These are phyloP conservation scores for Epirrhoe tristata DNA, from an alignment of 2,888 invertebrate species.

Conservation along the genomic window DNA sequence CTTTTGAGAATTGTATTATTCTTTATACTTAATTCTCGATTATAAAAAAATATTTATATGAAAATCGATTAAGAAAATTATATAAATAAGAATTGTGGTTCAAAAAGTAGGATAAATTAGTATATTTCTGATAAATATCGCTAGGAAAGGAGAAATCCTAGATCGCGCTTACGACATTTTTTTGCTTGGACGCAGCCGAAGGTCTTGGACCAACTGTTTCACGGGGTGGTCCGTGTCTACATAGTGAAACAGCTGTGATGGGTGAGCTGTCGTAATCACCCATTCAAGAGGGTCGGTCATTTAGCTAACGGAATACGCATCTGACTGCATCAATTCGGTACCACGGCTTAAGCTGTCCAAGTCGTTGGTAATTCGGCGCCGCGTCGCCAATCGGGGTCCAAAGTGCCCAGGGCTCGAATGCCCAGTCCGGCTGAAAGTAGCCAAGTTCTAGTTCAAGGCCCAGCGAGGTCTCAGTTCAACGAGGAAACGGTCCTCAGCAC, in stretches of 20 bases:
- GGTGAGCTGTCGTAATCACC: constrained; percentile 28
- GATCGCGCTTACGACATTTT: constrained; percentile 26
- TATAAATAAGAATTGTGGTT: background rate
- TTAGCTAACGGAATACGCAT: background rate
- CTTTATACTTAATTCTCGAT: background rate
- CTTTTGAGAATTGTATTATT: background rate
- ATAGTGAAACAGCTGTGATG: constrained; percentile 26
- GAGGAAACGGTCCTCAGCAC: constrained; percentile 19
- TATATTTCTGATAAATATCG: constrained; percentile 3
- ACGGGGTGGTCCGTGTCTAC: constrained; percentile 31
- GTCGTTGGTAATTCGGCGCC: constrained; percentile 16
- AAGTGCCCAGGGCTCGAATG: constrained; percentile 5
- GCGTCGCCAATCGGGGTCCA: constrained; percentile 14
- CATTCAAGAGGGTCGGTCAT: constrained; percentile 10
- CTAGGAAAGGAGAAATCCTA: constrained; percentile 2
- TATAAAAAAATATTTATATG: background rate
- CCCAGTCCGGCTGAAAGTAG: constrained; percentile 23
- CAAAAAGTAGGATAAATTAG: background rate
- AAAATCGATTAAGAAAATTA: background rate
- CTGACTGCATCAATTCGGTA: constrained; percentile 19
- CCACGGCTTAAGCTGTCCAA: constrained; percentile 8
- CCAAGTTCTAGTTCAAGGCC: constrained; percentile 11
- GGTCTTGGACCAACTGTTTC: background rate
- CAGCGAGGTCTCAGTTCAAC: constrained; percentile 3
- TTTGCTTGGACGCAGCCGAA: background rate